Conservation (phyloP, 2,888 invertebrate species). For the Amphimallon solstitiale region DNA sequence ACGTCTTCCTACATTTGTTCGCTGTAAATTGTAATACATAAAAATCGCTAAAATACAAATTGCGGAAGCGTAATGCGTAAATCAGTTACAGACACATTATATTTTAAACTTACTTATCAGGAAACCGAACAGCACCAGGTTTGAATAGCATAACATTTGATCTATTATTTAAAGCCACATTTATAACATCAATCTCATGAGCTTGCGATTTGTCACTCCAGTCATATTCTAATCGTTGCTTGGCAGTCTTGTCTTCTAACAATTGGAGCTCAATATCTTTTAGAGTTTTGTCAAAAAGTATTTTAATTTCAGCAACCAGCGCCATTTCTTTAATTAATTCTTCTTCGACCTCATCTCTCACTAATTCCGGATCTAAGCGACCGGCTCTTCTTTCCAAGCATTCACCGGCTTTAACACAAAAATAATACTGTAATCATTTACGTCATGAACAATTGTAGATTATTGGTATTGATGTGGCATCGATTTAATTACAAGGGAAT, state of each 20-base stretch:
- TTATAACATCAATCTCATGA: slow-evolving; percentile 78
- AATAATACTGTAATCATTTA: no score
- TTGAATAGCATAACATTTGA: slow-evolving; percentile 79
- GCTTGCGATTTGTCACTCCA: slow-evolving; percentile 92
- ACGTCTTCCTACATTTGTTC: no score
- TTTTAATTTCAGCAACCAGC: slow-evolving; percentile 75
- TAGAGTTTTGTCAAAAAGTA: slow-evolving; percentile 70
- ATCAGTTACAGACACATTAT: no score
- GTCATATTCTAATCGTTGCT: slow-evolving; percentile 85
- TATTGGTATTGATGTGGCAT: no score
- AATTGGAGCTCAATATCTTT: slow-evolving; percentile 77
- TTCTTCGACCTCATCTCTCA: slow-evolving; percentile 80
- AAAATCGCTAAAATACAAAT: no score
- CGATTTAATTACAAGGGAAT: no score
- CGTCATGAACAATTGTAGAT: no score
- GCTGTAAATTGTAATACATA: no score
- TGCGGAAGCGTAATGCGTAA: no score
- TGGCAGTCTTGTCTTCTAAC: slow-evolving; percentile 79
- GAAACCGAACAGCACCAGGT: slow-evolving; percentile 77
- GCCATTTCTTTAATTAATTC: slow-evolving; percentile 80
- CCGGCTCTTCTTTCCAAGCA: slow-evolving; percentile 77
- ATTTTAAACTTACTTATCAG: slow-evolving; percentile 40
- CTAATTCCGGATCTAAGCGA: slow-evolving; percentile 77
- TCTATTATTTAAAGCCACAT: slow-evolving; percentile 75
- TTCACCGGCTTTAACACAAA: slow-evolving; percentile 70